Evolutionary conservation across 2,888 invertebrate genomes (phyloP).

Genomic region (Dicyrtomina minuta): DNA sequence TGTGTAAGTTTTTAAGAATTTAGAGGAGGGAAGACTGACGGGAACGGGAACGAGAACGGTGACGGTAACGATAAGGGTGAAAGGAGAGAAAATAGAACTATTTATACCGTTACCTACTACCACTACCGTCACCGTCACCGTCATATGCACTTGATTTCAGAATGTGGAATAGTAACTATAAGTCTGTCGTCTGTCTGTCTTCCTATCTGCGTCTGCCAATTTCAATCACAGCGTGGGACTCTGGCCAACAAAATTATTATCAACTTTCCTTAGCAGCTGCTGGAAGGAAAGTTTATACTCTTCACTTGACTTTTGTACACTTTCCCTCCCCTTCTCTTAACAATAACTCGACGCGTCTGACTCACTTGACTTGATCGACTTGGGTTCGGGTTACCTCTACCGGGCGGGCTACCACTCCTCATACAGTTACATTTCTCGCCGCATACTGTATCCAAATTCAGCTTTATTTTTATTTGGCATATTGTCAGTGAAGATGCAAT

Average conservation of each 20-base stretch:
- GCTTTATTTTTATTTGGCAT: too few relatives aligned
- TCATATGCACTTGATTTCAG: too few relatives aligned
- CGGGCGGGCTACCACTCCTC: too few relatives aligned
- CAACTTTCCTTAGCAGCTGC: neutral
- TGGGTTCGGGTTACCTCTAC: too few relatives aligned
- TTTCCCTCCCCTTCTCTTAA: neutral
- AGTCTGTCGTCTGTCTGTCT: neutral
- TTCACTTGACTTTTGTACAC: conserved; percentile 4
- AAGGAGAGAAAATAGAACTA: neutral
- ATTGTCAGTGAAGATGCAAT: too few relatives aligned
- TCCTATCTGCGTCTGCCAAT: conserved; percentile 20
- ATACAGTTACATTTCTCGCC: neutral
- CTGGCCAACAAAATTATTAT: conserved; percentile 24
- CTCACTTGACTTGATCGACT: neutral
- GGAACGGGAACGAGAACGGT: neutral
- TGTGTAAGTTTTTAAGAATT: too few relatives aligned
- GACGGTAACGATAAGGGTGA: neutral
- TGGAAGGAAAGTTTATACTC: conserved; percentile 16
- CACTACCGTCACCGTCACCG: too few relatives aligned
- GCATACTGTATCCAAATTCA: conserved; percentile 4
- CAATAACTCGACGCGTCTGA: neutral
- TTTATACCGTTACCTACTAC: too few relatives aligned
- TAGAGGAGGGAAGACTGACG: too few relatives aligned
- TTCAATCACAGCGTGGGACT: conserved; percentile 21
- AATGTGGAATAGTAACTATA: too few relatives aligned